Evolutionary conservation across 2,113 vertebrate species (phyloP).

Genomic region (Rhinogobius similis): DNA sequence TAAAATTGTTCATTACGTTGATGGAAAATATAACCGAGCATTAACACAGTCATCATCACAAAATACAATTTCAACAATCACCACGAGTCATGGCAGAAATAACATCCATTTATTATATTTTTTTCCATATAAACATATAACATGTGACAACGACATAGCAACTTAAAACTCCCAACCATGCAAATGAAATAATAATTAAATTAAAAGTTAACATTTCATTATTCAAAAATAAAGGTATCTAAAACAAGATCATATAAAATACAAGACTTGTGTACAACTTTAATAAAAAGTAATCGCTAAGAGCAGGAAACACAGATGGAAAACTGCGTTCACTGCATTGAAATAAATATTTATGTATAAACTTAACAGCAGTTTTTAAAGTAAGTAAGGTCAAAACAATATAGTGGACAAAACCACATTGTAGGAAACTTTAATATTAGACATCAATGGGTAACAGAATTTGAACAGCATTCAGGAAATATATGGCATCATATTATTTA

Average conservation of each 20-base stretch:
- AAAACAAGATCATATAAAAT: constrained; percentile 21
- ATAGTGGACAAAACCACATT: constrained; percentile 22
- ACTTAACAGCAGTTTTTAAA: constrained; percentile 4
- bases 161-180: constrained; percentile 27
- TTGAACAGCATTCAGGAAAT: constrained; percentile 29
- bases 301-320: constrained; percentile 5
- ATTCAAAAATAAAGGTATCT: constrained; percentile 45
- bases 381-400: not conserved
- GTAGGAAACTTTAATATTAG: constrained; percentile 23
- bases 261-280: constrained; percentile 23
- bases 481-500: constrained; percentile 53
- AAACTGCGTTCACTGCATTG: constrained; percentile 9
- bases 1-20: no score
- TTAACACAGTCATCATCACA: no score
- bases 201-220: constrained; percentile 14
- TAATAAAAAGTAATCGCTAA: constrained; percentile 22
- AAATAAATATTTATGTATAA: constrained; percentile 5
- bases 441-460: constrained; percentile 20
- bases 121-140: constrained; percentile 43
- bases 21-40: not conserved
- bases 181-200: constrained; percentile 28
- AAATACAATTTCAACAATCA: not conserved
- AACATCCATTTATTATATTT: constrained; percentile 56
- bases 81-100: not conserved
- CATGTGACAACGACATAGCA: constrained; percentile 25